Conservation (phyloP, 2,797 vertebrate species). For the Melanotaenia pygmaea region DNA sequence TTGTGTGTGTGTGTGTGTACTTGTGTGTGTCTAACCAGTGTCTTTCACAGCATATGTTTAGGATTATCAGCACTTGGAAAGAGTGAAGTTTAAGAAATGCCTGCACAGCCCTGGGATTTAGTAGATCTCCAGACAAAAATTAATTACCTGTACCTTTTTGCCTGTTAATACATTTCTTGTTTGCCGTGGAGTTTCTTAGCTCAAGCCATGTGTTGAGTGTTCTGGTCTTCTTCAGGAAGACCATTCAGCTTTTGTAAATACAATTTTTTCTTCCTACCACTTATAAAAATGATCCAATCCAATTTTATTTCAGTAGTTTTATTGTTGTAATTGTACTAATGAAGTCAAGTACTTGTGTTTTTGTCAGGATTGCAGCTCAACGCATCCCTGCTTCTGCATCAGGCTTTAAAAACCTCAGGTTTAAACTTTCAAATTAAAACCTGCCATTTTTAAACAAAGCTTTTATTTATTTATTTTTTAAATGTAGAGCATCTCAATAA, state of each 20-base stretch:
- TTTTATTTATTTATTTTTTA: neutral
- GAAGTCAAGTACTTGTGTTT: neutral
- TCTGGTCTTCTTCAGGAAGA: neutral
- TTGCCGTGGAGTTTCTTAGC: neutral
- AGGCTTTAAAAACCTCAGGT: neutral
- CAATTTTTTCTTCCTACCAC: neutral
- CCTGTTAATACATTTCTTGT: neutral
- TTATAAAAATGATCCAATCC: neutral
- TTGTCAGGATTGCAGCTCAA: neutral
- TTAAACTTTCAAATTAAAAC: neutral
- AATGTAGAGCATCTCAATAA: neutral
- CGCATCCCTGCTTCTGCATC: neutral
- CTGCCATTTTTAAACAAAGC: neutral
- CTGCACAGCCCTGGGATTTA: neutral
- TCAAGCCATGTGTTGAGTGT: neutral
- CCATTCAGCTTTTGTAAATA: neutral
- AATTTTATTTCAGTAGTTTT: neutral
- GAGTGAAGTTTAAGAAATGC: neutral
- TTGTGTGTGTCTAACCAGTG: neutral
- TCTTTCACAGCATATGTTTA: neutral
- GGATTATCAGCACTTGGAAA: constrained; percentile 1
- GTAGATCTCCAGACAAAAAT: neutral
- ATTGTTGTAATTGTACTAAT: neutral
- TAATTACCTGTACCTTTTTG: neutral
- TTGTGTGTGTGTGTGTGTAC: neutral